phyloP scores from a whole-genome alignment of 2,888 invertebrate species.

The Campoplex nolae region DNA sequence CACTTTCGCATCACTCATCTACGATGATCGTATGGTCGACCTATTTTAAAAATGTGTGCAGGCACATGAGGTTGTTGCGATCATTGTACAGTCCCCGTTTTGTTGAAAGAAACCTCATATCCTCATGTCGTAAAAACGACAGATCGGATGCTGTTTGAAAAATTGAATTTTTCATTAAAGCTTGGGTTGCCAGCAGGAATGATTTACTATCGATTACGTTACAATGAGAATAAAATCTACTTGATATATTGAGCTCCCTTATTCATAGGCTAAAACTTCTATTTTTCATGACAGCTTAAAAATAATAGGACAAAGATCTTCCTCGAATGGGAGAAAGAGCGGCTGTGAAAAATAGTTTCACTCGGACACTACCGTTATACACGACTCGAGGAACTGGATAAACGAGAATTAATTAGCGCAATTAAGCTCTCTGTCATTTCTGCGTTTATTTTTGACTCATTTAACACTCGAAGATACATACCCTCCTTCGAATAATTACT shows the following conservation, averaged over 20 bases:
- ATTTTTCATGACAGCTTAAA: background rate
- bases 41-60: slow-evolving; percentile 75
- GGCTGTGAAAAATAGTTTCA: slow-evolving; percentile 35
- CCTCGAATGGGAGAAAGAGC: background rate
- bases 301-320: background rate
- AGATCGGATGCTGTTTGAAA: background rate
- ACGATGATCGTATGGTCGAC: slow-evolving; percentile 71
- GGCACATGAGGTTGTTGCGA: slow-evolving; percentile 58
- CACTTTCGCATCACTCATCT: slow-evolving; percentile 6
- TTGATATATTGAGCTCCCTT: background rate
- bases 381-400: background rate
- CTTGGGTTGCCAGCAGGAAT: background rate
- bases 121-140: background rate
- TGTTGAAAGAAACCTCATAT: background rate
- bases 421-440: slow-evolving; percentile 53
- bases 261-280: background rate
- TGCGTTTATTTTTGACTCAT: slow-evolving; percentile 57
- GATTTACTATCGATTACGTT: background rate
- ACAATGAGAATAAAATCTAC: background rate
- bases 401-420: slow-evolving; percentile 62
- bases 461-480: slow-evolving; percentile 46
- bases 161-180: background rate
- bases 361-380: background rate
- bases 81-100: background rate
- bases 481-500: slow-evolving; percentile 61